Evolutionary conservation across 2,888 invertebrate genomes (phyloP), one percentile per base, ranked within the genome.

Genomic region (Nomada hirtipes): DNA sequence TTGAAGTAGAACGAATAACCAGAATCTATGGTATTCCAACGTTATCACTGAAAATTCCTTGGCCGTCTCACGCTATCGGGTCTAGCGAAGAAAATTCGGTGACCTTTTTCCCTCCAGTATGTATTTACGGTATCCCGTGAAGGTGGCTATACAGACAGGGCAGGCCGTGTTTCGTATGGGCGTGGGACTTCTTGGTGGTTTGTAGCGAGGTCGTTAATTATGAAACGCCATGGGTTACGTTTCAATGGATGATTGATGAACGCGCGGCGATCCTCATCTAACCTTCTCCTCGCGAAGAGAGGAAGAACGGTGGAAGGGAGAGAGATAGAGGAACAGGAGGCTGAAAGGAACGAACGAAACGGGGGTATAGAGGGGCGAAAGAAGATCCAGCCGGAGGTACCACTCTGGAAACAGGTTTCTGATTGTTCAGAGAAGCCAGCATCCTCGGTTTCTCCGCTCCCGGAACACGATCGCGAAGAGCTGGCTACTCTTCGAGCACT

Each of bases 221-320:
- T 92, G 90, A 89, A 91, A 89, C 90, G 91, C 91, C 91, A 89
- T 90, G 90, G 91, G 91, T 91, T 89, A 90, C 90, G 90, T 91
- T 90, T 92, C 92, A 91, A 92, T 92, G 91, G 92, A 92, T 92
- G 92, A 92, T 92, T 90, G 92, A 92, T 92, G 92, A 92, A 90
- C 90, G 88, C 84, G 82, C 81, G 79, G 86, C 88, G 88, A 90
- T 89, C 81, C 89, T 90, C 89, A 89, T 89, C 89, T 89, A 89
- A 89, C 83, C 88, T 89, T 23, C 55, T 55, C 57, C n/a, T 53
- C 57, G 57, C 26, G 53, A 55, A 44, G 82, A 75, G 84, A 64
- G 36, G 68, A 55, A 53, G 2, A 76, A 79, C 77, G 55, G 61
- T 64, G 67, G 26, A 42, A 55, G 63, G 69, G 68, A 70, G 68